Evolutionary conservation across 2,888 invertebrate species (phyloP).

Genomic region (Tetanocera ferruginea): DNA sequence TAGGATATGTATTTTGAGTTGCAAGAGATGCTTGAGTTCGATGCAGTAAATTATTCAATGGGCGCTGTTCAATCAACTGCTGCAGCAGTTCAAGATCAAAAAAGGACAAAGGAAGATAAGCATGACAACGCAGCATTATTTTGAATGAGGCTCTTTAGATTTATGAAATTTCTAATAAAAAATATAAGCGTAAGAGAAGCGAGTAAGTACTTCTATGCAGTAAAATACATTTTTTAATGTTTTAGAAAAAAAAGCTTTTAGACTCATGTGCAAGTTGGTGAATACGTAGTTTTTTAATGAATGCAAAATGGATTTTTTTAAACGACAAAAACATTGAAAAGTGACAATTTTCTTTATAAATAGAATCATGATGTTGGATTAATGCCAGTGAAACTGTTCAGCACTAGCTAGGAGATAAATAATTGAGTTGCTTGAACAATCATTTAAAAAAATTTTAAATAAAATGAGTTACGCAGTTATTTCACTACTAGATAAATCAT

Average conservation of each 20-base stretch:
- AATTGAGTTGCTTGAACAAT: not conserved
- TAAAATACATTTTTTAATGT: too few relatives aligned
- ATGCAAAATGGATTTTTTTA: too few relatives aligned
- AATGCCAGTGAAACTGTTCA: too few relatives aligned
- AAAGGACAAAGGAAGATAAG: not conserved
- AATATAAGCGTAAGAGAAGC: not conserved
- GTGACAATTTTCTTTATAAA: too few relatives aligned
- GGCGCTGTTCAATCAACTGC: not conserved
- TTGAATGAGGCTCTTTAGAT: not conserved
- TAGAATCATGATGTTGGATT: too few relatives aligned
- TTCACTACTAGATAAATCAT: not conserved
- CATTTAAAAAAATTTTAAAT: not conserved
- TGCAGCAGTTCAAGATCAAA: not conserved
- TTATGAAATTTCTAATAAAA: not conserved
- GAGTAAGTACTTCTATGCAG: not conserved
- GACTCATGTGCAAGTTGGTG: too few relatives aligned
- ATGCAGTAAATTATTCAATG: constrained; percentile 14
- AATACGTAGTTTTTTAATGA: too few relatives aligned
- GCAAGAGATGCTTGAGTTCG: not conserved
- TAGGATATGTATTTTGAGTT: not conserved
- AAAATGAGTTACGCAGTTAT: not conserved
- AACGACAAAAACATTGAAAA: too few relatives aligned
- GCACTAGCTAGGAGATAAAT: not conserved
- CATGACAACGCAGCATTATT: not conserved
- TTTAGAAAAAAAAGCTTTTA: too few relatives aligned